Evolutionary conservation across 2,888 invertebrate genomes (phyloP).

Genomic region (Brachypalpus laphriformis): DNA sequence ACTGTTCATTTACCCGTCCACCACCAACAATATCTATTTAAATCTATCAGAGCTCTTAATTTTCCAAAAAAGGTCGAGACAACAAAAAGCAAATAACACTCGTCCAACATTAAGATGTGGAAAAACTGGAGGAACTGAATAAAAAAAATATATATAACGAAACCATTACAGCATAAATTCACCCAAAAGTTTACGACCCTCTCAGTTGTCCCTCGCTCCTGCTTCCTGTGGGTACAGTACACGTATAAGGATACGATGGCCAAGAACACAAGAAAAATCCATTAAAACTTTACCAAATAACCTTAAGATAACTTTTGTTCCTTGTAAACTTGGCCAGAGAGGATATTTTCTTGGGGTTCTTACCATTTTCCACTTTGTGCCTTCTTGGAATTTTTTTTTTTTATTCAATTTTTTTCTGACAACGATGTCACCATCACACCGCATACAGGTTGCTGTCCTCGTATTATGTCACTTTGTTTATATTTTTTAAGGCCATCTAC

Average conservation of each 20-base stretch:
- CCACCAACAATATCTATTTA: conserved; percentile 54
- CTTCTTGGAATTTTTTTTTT: conserved; percentile 2
- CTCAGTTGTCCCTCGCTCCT: background rate
- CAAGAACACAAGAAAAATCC: conserved; percentile 69
- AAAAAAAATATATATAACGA: conserved; percentile 35
- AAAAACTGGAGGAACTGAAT: conserved; percentile 11
- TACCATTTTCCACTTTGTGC: conserved; percentile 21
- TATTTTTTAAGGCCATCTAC: background rate
- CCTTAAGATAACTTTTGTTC: conserved; percentile 73
- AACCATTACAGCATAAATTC: conserved; percentile 67
- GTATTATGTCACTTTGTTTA: conserved; percentile 1
- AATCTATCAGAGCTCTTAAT: conserved; percentile 57
- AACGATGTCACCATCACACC: conserved; percentile 44
- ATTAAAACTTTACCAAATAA: conserved; percentile 71
- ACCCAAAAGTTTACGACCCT: conserved; percentile 62
- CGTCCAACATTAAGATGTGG: conserved; percentile 23
- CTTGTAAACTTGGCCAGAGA: conserved; percentile 54
- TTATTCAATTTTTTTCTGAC: conserved; percentile 16
- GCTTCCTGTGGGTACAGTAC: background rate
- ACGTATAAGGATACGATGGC: conserved; percentile 55
- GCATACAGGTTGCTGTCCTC: conserved; percentile 20
- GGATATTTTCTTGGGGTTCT: conserved; percentile 40
- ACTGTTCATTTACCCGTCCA: conserved; percentile 52
- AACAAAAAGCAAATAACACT: conserved; percentile 49
- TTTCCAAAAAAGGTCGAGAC: conserved; percentile 34